Conservation (phyloP, 2,113 vertebrate genomes). For the Symphodus melops region DNA sequence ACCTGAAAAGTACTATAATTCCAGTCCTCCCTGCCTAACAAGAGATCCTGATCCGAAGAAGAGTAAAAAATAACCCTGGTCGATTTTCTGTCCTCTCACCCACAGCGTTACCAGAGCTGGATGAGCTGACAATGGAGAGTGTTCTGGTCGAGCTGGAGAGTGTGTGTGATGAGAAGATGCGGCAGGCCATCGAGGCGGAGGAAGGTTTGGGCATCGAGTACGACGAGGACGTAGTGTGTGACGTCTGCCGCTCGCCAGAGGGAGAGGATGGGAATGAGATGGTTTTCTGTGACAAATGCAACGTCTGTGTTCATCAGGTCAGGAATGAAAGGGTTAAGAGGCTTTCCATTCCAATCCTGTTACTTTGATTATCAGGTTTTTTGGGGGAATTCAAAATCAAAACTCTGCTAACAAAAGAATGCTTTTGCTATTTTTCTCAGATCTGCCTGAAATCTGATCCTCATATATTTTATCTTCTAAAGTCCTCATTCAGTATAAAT, state of each 20-base stretch:
- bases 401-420: no score
- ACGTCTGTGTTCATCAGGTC: constrained; percentile 98
- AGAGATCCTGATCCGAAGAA: background rate
- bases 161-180: constrained; percentile 93
- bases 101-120: constrained; percentile 90
- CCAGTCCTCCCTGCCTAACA: background rate
- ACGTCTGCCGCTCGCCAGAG: constrained; percentile 96
- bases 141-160: constrained; percentile 94
- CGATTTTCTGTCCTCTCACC: background rate
- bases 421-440: background rate
- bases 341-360: no score
- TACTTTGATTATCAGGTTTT: no score
- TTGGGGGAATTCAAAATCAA: no score
- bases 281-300: constrained; percentile 99
- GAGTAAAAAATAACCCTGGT: background rate
- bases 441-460: background rate
- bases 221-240: constrained; percentile 97
- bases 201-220: constrained; percentile 98
- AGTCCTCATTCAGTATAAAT: no score
- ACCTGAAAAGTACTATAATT: background rate
- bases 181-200: constrained; percentile 92
- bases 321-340: background rate
- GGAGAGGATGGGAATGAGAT: constrained; percentile 98
- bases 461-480: background rate
- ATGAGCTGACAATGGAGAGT: constrained; percentile 93